Evolutionary conservation across 1,140 invertebrate species (phyloP), one percentile per base, ranked within the genome.

Genomic region (Drosophila littoralis): DNA sequence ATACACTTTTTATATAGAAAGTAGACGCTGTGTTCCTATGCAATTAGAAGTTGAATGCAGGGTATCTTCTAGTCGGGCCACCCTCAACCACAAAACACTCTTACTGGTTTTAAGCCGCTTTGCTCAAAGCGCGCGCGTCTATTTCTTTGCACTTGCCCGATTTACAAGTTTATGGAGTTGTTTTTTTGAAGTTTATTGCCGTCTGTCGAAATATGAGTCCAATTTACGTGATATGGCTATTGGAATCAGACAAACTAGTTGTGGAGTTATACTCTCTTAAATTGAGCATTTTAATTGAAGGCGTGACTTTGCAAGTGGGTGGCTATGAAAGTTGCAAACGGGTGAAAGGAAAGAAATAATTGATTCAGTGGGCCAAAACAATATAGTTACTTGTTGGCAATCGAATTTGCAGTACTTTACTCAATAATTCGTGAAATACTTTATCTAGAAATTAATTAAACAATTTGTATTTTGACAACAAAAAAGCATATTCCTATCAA

Each of bases 181-280:
- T 67, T 40, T 60, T 64, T 65, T 33, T 54, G 45, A 78, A 78
- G 71, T 76, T 85, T 86, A 79, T 86, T 64, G 78, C 67, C 79
- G 66, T 50, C 64, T 61, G 63, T 70, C 79, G 67, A 88, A 82
- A 86, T 79, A 82, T 82, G 82, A 86, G 68, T 76, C 71, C 83
- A 88, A 77, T 76, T 77, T 69, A 61, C 61, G 75, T 66, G 66
- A 67, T 81, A 67, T 60, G 68, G 61, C 67, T 54, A 61, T 70
- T 55, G 60, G 2, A 17, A 48, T 65, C 46, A 57, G 51, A 65
- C 51, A 57, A 65, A 57, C 60, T 48, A 40, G 57, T 36, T 60
- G 36, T 42, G 22, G 13, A 22, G 57, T 63, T 63, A 52, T 15
- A 32, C 48, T 15, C 28, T 35, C 13, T 2, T 36, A 40, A 40